These are phyloP conservation scores for Hoplodrina blanda DNA, from an alignment of 2,888 invertebrate species.

Conservation along the genomic window DNA sequence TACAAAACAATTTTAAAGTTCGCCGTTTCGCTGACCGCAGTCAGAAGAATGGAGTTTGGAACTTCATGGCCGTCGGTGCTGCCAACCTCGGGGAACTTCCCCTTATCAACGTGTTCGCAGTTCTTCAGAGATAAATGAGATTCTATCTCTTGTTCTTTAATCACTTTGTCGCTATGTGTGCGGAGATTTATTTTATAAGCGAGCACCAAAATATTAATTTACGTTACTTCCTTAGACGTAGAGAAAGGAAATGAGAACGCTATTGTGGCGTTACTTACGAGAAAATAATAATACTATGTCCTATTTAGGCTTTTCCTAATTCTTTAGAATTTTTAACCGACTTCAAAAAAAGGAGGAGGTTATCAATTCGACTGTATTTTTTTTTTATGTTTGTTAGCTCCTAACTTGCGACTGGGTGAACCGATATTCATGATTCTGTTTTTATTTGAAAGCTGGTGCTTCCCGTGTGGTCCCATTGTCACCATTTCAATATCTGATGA, in stretches of 20 bases:
- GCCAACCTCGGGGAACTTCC: conserved; percentile 48
- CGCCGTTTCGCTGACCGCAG: conserved; percentile 58
- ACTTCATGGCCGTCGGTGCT: conserved; percentile 52
- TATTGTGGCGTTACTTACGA: conserved; percentile 18
- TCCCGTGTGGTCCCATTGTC: too few relatives aligned
- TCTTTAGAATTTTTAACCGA: too few relatives aligned
- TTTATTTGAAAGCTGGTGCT: too few relatives aligned
- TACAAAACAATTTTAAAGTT: conserved; percentile 63
- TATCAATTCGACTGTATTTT: too few relatives aligned
- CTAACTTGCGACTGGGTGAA: too few relatives aligned
- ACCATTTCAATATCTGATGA: too few relatives aligned
- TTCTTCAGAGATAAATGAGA: conserved; percentile 60
- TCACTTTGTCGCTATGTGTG: conserved; percentile 54
- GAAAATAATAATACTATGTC: conserved; percentile 17
- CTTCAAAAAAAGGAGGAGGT: too few relatives aligned
- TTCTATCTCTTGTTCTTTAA: conserved; percentile 59
- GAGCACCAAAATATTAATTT: conserved; percentile 50
- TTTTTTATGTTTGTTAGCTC: too few relatives aligned
- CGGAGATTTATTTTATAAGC: conserved; percentile 52
- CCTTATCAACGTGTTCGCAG: conserved; percentile 53
- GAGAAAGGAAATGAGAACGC: conserved; percentile 44
- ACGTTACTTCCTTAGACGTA: conserved; percentile 38
- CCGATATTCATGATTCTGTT: too few relatives aligned
- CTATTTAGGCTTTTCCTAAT: conserved; percentile 18
- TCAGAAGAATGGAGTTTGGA: conserved; percentile 61